phyloP scores from a whole-genome alignment of 2,113 vertebrate species.

The Thunnus maccoyii region DNA sequence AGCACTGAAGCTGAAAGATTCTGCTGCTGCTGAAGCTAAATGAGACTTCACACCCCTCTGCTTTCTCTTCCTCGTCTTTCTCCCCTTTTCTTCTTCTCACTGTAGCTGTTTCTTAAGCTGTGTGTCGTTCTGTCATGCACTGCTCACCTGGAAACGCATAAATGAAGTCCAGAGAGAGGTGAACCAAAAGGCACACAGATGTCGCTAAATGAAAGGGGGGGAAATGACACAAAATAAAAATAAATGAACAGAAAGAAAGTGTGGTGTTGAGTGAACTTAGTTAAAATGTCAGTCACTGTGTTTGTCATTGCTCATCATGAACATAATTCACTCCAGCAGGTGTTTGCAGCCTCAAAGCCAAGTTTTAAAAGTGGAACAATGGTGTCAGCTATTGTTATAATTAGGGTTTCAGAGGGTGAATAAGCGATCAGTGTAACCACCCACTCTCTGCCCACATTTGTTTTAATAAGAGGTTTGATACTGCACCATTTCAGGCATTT shows the following conservation, averaged over 20 bases:
- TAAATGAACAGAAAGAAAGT: neutral
- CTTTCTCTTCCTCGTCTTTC: conserved; percentile 26
- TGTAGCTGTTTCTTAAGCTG: conserved; percentile 3
- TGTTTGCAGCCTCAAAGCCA: conserved; percentile 52
- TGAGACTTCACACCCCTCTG: conserved; percentile 56
- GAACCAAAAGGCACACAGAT: conserved; percentile 35
- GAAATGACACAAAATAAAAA: neutral
- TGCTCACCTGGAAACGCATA: conserved; percentile 7
- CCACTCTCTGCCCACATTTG: conserved; percentile 53
- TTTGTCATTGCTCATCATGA: conserved; percentile 17
- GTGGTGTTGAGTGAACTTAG: neutral
- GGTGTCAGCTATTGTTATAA: conserved; percentile 56
- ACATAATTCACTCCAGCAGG: conserved; percentile 37
- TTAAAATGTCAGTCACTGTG: conserved; percentile 6
- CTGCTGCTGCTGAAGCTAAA: conserved; percentile 56
- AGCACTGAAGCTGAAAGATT: conserved; percentile 57
- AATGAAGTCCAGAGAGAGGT: neutral
- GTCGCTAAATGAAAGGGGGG: conserved; percentile 2
- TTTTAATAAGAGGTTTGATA: conserved; percentile 63
- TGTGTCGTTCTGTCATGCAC: neutral
- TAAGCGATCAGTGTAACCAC: conserved; percentile 37
- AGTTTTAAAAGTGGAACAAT: conserved; percentile 55
- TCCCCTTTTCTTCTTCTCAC: neutral
- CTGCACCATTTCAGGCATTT: conserved; percentile 48
- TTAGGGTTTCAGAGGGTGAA: conserved; percentile 54